Percentiles rank a stretch among this genome's conserved stretches.
Conservation (phyloP, 2,888 invertebrate genomes). For the Caenorhabditis panamensis region DNA sequence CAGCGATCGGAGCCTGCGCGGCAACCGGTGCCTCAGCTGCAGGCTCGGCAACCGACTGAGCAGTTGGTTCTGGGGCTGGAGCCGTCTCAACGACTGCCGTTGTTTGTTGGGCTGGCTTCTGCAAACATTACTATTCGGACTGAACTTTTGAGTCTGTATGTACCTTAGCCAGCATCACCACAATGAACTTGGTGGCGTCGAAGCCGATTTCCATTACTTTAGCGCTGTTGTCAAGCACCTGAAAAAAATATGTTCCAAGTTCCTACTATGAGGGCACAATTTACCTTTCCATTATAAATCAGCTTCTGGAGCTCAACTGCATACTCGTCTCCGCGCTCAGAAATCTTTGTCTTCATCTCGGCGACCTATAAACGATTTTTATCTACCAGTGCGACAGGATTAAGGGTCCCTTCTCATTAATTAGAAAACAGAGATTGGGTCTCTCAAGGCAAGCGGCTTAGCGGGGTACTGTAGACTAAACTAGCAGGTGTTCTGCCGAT, state of each 20-base stretch:
- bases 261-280: background rate
- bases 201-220: constrained; percentile 70
- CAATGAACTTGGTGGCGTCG: constrained; percentile 76
- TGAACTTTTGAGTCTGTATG: too few species aligned
- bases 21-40: constrained; percentile 55
- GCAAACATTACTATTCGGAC: too few species aligned
- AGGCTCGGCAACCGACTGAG: constrained; percentile 29
- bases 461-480: too few species aligned
- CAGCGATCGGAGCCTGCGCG: constrained; percentile 74
- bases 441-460: too few species aligned
- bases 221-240: constrained; percentile 72
- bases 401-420: too few species aligned
- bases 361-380: constrained; percentile 65
- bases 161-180: constrained; percentile 75
- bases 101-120: too few species aligned
- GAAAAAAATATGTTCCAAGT: background rate
- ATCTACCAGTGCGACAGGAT: background rate
- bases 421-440: too few species aligned
- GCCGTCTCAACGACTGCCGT: background rate
- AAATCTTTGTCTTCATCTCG: constrained; percentile 76
- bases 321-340: constrained; percentile 67
- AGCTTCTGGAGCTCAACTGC: constrained; percentile 76
- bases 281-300: constrained; percentile 79
- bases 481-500: too few species aligned
- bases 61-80: background rate